These are phyloP conservation scores for Nephrotoma appendiculata DNA, from an alignment of 2,888 invertebrate genomes.

Conservation along the genomic window DNA sequence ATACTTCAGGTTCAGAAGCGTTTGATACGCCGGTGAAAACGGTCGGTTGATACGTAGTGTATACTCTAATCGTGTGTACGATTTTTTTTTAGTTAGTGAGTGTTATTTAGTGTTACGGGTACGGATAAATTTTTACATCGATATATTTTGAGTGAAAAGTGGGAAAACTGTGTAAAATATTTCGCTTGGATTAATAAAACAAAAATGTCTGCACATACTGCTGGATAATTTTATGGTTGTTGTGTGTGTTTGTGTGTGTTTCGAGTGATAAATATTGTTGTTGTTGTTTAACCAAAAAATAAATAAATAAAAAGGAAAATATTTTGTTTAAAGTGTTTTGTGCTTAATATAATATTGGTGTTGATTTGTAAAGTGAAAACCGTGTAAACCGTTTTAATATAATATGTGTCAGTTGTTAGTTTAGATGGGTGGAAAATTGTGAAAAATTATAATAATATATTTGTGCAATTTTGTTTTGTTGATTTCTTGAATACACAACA, in stretches of 20 bases:
- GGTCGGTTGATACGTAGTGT: neutral
- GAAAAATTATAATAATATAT: neutral
- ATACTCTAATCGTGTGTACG: neutral
- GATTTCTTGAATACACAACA: neutral
- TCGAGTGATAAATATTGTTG: neutral
- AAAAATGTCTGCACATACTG: neutral
- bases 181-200: neutral
- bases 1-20: neutral
- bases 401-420: neutral
- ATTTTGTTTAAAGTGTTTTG: neutral
- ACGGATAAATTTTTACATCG: neutral
- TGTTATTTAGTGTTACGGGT: neutral
- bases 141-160: too few relatives aligned
- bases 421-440: neutral
- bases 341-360: neutral
- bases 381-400: neutral
- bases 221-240: neutral
- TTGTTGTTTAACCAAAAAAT: neutral
- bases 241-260: neutral
- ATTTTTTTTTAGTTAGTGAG: neutral
- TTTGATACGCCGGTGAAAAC: neutral
- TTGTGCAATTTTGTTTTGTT: neutral
- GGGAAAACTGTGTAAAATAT: neutral
- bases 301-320: neutral
- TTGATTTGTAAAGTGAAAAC: neutral